Conservation (phyloP, 2,888 invertebrate species). For the Polymixis flavicincta region DNA sequence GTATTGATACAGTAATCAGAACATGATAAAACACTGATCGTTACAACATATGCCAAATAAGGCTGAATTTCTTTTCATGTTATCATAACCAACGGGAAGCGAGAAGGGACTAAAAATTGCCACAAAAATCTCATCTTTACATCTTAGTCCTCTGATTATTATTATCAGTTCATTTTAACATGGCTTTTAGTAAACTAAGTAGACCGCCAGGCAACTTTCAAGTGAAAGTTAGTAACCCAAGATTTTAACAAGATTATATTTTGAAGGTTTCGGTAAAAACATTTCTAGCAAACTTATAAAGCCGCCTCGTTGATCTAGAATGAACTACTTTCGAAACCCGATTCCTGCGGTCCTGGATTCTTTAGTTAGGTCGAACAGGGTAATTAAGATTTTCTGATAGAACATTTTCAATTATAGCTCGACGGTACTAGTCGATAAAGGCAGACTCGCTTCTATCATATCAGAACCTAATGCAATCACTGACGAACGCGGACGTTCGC, state of each 20-base stretch:
- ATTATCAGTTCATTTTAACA: slow-evolving; percentile 14
- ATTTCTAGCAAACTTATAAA: slow-evolving; percentile 16
- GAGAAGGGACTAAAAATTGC: slow-evolving; percentile 42
- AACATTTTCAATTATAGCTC: slow-evolving; percentile 53
- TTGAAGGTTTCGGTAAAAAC: slow-evolving; percentile 25
- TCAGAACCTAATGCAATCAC: slow-evolving; percentile 46
- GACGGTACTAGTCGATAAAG: slow-evolving; percentile 25
- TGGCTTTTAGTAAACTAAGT: slow-evolving; percentile 11
- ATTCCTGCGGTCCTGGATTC: slow-evolving; percentile 28
- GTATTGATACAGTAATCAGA: neutral
- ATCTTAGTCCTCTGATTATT: slow-evolving; percentile 25
- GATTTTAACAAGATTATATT: slow-evolving; percentile 22
- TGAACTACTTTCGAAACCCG: slow-evolving; percentile 39
- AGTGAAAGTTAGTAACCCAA: slow-evolving; percentile 14
- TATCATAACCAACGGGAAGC: slow-evolving; percentile 32
- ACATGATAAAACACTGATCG: slow-evolving; percentile 7
- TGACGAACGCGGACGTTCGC: slow-evolving; percentile 21
- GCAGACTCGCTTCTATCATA: slow-evolving; percentile 29
- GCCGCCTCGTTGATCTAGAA: slow-evolving; percentile 30
- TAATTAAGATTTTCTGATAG: slow-evolving; percentile 50
- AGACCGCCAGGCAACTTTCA: neutral
- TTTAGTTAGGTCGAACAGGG: slow-evolving; percentile 27
- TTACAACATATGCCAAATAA: slow-evolving; percentile 11
- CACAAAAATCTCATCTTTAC: slow-evolving; percentile 29
- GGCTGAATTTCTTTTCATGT: slow-evolving; percentile 5